Evolutionary conservation across 2,797 vertebrate genomes (phyloP).

Genomic region (Thunnus albacares): DNA sequence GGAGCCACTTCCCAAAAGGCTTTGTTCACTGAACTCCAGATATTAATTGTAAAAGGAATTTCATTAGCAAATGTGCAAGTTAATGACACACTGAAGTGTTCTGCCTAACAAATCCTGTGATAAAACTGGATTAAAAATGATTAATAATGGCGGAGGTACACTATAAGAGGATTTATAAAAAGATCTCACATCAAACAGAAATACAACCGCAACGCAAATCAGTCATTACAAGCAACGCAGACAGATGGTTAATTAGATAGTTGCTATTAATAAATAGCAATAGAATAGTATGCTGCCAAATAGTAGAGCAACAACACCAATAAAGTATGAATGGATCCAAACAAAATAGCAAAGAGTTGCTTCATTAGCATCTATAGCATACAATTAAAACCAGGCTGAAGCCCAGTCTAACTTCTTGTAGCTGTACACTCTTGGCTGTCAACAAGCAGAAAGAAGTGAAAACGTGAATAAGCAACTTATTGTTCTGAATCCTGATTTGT

Average conservation of each 20-base stretch:
- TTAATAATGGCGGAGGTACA: constrained; percentile 16
- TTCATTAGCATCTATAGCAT: constrained; percentile 24
- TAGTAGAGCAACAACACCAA: constrained; percentile 19
- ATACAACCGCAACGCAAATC: constrained; percentile 24
- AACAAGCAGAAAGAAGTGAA: constrained; percentile 33
- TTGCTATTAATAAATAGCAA: too few relatives aligned
- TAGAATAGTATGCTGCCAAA: neutral
- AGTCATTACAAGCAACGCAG: neutral
- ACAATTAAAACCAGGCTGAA: constrained; percentile 20
- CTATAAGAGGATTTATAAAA: neutral
- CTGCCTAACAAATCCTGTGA: constrained; percentile 8
- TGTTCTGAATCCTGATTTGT: constrained; percentile 27
- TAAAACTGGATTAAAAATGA: constrained; percentile 19
- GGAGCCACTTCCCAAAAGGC: neutral
- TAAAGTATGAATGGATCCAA: constrained; percentile 38
- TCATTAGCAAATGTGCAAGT: constrained; percentile 27
- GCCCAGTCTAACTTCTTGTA: neutral
- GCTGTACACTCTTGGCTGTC: neutral
- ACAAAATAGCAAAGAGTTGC: constrained; percentile 15
- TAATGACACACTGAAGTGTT: constrained; percentile 32
- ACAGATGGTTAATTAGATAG: constrained; percentile 14
- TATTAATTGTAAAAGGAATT: neutral
- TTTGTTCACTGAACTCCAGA: neutral
- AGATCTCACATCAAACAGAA: constrained; percentile 9
- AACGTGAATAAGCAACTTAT: constrained; percentile 45